Evolutionary conservation across 2,888 invertebrate species (phyloP), one percentile per base, ranked within the genome.

Genomic region (Dorcus parallelipipedus): DNA sequence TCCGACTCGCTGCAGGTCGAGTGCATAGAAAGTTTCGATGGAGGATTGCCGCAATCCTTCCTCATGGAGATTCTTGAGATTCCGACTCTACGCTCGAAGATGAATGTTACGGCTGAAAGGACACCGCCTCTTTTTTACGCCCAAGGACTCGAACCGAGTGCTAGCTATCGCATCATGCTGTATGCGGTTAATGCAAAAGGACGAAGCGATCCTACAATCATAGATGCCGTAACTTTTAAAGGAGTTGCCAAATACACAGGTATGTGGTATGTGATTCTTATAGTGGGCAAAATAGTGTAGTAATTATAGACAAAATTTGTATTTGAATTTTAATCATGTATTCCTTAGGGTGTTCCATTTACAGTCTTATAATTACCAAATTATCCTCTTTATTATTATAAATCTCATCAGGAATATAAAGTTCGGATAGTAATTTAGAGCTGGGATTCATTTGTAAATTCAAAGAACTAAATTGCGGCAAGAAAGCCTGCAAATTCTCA

Each of bases 131-230:
- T 80, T 70, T 90, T 88, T 79, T 86, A 85, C 72, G 84, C 86
- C 56, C 84, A 84, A 63, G 88, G 86, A 39, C 82, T 88, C 56
- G 88, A 90, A 64, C 84, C 89, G 3, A 90, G 90, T 38, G 85
- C 85, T 65, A 91, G 86, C 76, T 93, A 89, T 81, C 84, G 90
- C 68, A 88, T 93, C 69, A 89, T 90, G 73, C 79, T 95, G 66
- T 93, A 90, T 73, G 92, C 94, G 3, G 86, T 90, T 71, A 95
- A 95, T 78, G 90, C 90, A 52, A 95, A 94, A 75, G 95, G 95
- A 49, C 82, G 89, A 58, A 93, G 93, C 70, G 93, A 93, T 67
- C 89, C 93, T 38, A 84, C 89, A 54, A 84, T 91, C 56, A 88
- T 93, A 61, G 93, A 93, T 74, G 90, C 91, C 42, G 90, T 93